Evolutionary conservation across 2,113 vertebrate species (phyloP), one percentile per base, ranked within the genome.

Genomic region (Dolichotis patagonum): DNA sequence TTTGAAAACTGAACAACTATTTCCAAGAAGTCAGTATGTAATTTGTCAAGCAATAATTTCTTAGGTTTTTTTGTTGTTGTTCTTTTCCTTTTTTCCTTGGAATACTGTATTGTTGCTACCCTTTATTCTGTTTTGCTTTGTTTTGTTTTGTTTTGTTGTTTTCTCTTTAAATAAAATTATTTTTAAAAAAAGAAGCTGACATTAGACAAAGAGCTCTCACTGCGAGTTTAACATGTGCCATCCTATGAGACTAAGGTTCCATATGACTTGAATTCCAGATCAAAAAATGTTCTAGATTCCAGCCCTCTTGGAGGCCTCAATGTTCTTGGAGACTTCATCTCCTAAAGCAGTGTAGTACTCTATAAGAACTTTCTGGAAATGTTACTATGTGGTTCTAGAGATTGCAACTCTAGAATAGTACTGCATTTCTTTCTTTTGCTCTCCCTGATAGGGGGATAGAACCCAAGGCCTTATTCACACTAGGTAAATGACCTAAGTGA

Each of bases 331-430:
- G 22, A 49, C 32, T 46, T 41, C 20, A n/a, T 30, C 41, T 91
- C 82, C 89, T 69, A 77, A 10, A 91, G 67, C n/a, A 91, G 46
- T 52, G 49, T 41, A 81, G 41, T n/a, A 71, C 26, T 49, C 12
- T 38, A 43, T 77, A 41, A 77, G 63, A 95, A 84, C 28, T 75
- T 90, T 90, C 82, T 77, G 41, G 63, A 85, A 85, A 85, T 49
- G 41, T 58, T 77, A 46, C 41, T 46, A 28, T 46, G 2, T 46
- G 73, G 71, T 75, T 75, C 41, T 75, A 73, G n/a, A 26, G 60
- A 35, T 80, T 52, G 28, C 30, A 52, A 35, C 28, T 80, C 46
- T 77, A 26, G 41, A 77, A 77, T 6, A 77, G 46, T 9, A 20
- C 7, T 78, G 1, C 13, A 5, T 35, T 30, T 17, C 14, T 20